Evolutionary conservation across 2,888 invertebrate species (phyloP).

Genomic region (Cacoxenus indagator): DNA sequence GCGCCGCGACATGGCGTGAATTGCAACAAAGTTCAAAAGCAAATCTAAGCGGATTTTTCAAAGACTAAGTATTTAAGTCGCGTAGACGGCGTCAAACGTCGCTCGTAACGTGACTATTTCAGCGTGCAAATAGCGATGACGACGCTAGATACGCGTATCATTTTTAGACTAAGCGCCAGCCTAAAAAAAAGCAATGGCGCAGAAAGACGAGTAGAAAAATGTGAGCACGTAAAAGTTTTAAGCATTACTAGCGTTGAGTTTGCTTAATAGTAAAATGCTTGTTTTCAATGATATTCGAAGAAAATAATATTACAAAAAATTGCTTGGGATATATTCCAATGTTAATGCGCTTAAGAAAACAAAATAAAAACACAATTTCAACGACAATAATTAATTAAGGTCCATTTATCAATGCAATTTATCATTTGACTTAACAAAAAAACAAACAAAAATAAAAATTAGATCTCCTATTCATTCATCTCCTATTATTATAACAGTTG

Average conservation of each 20-base stretch:
- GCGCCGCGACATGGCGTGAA: background rate
- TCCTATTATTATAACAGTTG: conserved; percentile 7
- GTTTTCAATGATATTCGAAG: background rate
- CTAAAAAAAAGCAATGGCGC: conserved; percentile 14
- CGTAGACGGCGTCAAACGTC: background rate
- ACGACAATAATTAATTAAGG: conserved; percentile 49
- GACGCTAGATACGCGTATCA: background rate
- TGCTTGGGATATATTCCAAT: conserved; percentile 28
- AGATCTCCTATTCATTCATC: background rate
- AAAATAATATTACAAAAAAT: background rate
- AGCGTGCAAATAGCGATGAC: background rate
- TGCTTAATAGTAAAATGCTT: background rate
- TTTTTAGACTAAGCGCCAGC: conserved; percentile 15
- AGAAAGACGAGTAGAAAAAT: background rate
- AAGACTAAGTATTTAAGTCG: background rate
- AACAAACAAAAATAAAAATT: background rate
- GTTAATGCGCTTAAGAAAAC: conserved; percentile 35
- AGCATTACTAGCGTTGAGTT: background rate
- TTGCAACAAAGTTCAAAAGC: background rate
- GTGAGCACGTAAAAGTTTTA: background rate
- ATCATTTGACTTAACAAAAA: conserved; percentile 58
- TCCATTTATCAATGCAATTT: conserved; percentile 64
- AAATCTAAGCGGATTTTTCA: background rate
- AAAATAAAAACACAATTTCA: background rate
- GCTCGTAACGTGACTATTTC: background rate